A percentile compares a stretch with the other conserved stretches of the same genome.
Evolutionary conservation across 2,888 invertebrate species (phyloP).

Genomic region (Callosobruchus maculatus): DNA sequence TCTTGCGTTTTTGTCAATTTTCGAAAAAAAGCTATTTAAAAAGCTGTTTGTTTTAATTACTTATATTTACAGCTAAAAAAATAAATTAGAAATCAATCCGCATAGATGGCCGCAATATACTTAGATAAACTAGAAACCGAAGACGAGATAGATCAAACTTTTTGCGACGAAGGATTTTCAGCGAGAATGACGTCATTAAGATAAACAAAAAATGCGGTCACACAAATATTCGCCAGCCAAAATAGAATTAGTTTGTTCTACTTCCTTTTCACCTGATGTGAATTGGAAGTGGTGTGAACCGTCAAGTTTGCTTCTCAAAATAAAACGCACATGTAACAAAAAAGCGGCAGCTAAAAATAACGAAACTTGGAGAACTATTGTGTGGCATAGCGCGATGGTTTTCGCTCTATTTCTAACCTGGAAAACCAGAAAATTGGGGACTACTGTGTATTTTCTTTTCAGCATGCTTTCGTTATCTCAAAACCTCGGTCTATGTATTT

Average conservation of each 20-base stretch:
- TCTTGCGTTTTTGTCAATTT: too few relatives aligned
- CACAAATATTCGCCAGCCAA: background rate
- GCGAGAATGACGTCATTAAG: background rate
- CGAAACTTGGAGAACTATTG: background rate
- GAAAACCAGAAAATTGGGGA: background rate
- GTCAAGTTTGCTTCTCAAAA: background rate
- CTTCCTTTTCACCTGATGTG: background rate
- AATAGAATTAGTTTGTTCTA: background rate
- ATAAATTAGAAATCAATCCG: too few relatives aligned
- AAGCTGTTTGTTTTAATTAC: too few relatives aligned
- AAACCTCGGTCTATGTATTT: too few relatives aligned
- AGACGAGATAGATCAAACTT: too few relatives aligned
- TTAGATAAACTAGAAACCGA: too few relatives aligned
- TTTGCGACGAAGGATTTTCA: background rate
- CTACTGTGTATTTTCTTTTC: background rate
- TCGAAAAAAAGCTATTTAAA: too few relatives aligned
- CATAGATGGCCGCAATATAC: too few relatives aligned
- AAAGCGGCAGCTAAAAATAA: background rate
- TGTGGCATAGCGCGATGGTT: background rate
- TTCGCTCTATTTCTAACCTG: background rate
- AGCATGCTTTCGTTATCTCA: too few relatives aligned
- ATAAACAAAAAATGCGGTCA: background rate
- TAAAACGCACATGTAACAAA: background rate
- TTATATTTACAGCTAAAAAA: too few relatives aligned
- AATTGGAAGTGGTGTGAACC: background rate